Evolutionary conservation across 2,113 vertebrate genomes (phyloP).

Genomic region (Candoia aspera): DNA sequence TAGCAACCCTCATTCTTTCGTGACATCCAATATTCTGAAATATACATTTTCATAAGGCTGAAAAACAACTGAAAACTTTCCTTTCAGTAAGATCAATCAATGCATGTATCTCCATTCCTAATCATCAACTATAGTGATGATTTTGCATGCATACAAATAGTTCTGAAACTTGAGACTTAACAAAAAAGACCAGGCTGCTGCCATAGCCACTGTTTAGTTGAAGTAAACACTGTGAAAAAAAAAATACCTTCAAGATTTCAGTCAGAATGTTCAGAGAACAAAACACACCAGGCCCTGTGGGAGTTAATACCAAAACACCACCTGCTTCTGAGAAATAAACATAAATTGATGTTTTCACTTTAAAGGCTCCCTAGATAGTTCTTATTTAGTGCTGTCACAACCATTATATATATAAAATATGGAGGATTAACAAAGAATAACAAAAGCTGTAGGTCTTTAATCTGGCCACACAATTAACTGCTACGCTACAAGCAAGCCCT

Average conservation of each 20-base stretch:
- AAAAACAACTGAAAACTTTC: not conserved
- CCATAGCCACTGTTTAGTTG: not conserved
- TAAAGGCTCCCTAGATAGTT: no score
- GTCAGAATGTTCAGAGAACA: not conserved
- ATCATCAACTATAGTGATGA: not conserved
- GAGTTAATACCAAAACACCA: not conserved
- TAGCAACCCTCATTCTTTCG: no score
- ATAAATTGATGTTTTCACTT: not conserved
- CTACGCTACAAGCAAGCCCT: not conserved
- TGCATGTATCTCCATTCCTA: not conserved
- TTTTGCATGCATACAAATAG: not conserved
- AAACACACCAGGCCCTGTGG: not conserved
- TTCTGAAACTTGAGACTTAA: not conserved
- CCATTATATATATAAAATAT: no score
- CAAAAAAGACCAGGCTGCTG: not conserved
- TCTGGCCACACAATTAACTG: not conserved
- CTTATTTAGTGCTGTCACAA: not conserved
- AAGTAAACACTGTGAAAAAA: not conserved
- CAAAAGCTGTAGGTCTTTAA: not conserved
- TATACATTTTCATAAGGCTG: not conserved
- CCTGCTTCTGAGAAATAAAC: not conserved
- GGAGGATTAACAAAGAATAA: not conserved
- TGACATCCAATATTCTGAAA: not conserved
- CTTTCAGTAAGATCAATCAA: not conserved
- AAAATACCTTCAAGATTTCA: conserved; percentile 5